These are phyloP conservation scores for Alligator mississippiensis DNA, from an alignment of 2,113 vertebrate genomes.

Conservation along the genomic window DNA sequence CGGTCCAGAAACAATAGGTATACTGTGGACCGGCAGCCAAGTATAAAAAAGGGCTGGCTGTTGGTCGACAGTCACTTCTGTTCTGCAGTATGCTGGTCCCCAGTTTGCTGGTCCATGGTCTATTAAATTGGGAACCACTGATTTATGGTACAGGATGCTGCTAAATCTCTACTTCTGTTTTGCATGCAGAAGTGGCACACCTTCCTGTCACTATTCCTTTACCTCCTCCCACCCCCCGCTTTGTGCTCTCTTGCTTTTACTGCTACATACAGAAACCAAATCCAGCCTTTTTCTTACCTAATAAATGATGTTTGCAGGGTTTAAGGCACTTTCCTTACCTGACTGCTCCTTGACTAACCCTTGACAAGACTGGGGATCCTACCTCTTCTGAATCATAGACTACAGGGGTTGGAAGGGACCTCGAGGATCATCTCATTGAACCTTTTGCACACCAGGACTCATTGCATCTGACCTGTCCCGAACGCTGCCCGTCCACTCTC, in stretches of 20 bases:
- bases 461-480: too few relatives aligned
- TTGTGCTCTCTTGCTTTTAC: background rate
- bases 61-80: too few relatives aligned
- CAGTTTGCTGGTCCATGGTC: too few relatives aligned
- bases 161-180: background rate
- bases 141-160: background rate
- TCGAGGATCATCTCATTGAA: too few relatives aligned
- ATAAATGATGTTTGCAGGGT: background rate
- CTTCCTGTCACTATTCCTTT: background rate
- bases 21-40: too few relatives aligned
- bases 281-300: background rate
- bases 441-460: too few relatives aligned
- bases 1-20: too few relatives aligned
- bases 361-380: background rate
- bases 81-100: too few relatives aligned
- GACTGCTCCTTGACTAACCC: background rate
- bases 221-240: background rate
- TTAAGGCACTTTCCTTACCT: fast-evolving
- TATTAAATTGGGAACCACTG: background rate
- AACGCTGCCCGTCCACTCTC: too few relatives aligned
- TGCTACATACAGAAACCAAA: fast-evolving
- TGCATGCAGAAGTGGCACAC: background rate
- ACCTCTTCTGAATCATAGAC: background rate
- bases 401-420: too few relatives aligned
- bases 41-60: too few relatives aligned